Evolutionary conservation across 2,797 vertebrate species (phyloP), one percentile per base, ranked within the genome.

Genomic region (Coilia nasus): DNA sequence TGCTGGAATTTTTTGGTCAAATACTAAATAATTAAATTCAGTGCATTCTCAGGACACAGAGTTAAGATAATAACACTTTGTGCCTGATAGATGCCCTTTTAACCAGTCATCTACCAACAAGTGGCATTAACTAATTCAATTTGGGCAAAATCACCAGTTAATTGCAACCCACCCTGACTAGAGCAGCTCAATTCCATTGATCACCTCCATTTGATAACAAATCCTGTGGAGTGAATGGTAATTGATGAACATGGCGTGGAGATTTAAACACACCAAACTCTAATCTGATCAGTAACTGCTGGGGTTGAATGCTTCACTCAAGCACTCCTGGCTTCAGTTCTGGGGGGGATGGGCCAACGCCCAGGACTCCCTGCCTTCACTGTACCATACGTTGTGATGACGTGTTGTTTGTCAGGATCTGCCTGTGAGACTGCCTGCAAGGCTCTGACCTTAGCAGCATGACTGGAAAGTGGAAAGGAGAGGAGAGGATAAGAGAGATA

Each of bases 131-230:
- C 31, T 19, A 78, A 78, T 78, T 44, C 19, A 44, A 78, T 78
- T 44, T 78, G 31, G 35, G 35, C 71, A 78, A 44, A 41, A 78
- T 78, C 71, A 44, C 71, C 15, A 44, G 71, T 78, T 78, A 78
- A 78, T 78, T 78, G 35, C 35, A 11, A 21, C 35, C 71, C 71
- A 10, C 71, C 15, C 71, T 78, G 71, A 31, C 31, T 78, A 41
- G 35, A 78, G n/a, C 31, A 21, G 17, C 71, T 78, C 35, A 78
- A 78, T 44, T 78, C 17, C 17, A 44, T 78, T 44, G 31, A 44
- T 78, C 44, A 41, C 15, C 4, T 78, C 19, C 35, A 41, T 78
- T 78, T 78, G 71, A 41, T 78, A 78, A 78, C 31, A 19, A 44
- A 78, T 78, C 28, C 7, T 78, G 71, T 44, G 35, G 31, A 78